A percentile compares a stretch with the other conserved stretches of the same genome.
These are phyloP conservation scores for Eospalax fontanierii DNA, from an alignment of 2,797 vertebrate genomes.

Conservation along the genomic window DNA sequence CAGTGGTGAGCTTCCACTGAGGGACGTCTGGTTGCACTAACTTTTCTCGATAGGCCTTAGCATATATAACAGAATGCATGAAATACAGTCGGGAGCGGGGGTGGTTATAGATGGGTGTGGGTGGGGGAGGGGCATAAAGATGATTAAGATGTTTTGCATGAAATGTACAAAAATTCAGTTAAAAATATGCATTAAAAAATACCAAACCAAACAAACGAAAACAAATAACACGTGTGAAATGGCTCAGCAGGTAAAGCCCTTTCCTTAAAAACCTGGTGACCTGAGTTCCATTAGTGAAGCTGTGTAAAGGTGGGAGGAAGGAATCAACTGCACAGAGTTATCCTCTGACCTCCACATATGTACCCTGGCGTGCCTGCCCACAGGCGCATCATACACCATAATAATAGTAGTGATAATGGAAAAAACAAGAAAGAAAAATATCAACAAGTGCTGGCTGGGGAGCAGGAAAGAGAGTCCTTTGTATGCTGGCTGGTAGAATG, in stretches of 20 bases:
- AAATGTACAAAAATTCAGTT: too few species aligned
- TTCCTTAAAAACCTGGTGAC: neutral
- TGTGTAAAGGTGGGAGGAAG: neutral
- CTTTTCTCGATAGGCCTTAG: too few species aligned
- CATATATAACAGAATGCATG: too few species aligned
- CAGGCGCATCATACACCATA: neutral
- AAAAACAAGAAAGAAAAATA: neutral
- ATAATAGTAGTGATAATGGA: neutral
- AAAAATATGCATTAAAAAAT: too few species aligned
- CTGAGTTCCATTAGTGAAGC: neutral
- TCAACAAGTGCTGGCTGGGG: neutral
- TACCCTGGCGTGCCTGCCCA: neutral
- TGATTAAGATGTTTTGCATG: too few species aligned
- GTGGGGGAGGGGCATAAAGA: too few species aligned
- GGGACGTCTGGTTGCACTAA: too few species aligned
- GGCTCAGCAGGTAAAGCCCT: neutral
- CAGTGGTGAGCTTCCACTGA: too few species aligned
- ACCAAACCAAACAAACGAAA: too few species aligned
- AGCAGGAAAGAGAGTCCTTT: too few species aligned
- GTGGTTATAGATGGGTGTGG: too few species aligned
- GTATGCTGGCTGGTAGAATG: neutral
- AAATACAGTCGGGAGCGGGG: too few species aligned
- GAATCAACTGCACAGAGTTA: neutral
- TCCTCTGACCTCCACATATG: neutral
- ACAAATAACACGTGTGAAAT: neutral